phyloP scores from a whole-genome alignment of 2,888 invertebrate species.

The Lomographa bimaculata region DNA sequence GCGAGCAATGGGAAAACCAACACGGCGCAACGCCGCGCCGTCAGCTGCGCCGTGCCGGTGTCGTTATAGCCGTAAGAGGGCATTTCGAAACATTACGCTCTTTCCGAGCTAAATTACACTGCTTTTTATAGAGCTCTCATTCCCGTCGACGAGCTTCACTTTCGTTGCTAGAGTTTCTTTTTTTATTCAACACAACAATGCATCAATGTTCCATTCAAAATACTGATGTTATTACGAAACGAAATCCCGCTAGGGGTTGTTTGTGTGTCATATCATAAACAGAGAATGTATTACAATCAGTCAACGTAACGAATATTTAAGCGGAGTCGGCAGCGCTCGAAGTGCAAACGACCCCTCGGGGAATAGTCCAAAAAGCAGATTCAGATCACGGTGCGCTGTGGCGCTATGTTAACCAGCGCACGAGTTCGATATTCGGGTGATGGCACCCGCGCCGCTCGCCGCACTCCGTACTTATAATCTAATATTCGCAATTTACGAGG shows the following conservation, averaged over 20 bases:
- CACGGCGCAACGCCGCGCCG: slow-evolving; percentile 64
- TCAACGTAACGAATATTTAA: slow-evolving; percentile 29
- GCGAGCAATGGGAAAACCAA: slow-evolving; percentile 65
- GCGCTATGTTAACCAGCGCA: slow-evolving; percentile 61
- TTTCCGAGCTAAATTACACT: slow-evolving; percentile 42
- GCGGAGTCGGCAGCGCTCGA: slow-evolving; percentile 20
- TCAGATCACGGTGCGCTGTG: slow-evolving; percentile 65
- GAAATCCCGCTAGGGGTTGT: not conserved
- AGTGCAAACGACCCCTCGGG: slow-evolving; percentile 35
- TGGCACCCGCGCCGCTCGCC: slow-evolving; percentile 63
- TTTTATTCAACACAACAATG: slow-evolving; percentile 1
- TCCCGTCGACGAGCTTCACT: slow-evolving; percentile 21
- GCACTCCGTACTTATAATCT: slow-evolving; percentile 81
- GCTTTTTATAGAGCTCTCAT: slow-evolving; percentile 33
- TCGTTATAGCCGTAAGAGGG: slow-evolving; percentile 55
- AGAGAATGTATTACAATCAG: slow-evolving; percentile 25
- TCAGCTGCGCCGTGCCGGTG: slow-evolving; percentile 48
- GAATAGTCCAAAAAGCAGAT: slow-evolving; percentile 60
- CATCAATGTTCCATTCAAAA: slow-evolving; percentile 1
- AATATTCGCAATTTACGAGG: slow-evolving; percentile 83
- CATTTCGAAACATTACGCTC: slow-evolving; percentile 49
- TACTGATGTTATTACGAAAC: not conserved
- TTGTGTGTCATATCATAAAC: slow-evolving; percentile 5
- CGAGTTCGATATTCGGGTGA: slow-evolving; percentile 75
- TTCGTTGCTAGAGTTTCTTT: slow-evolving; percentile 7